Conservation (phyloP, 2,797 vertebrate genomes). For the Semaprochilodus insignis region DNA sequence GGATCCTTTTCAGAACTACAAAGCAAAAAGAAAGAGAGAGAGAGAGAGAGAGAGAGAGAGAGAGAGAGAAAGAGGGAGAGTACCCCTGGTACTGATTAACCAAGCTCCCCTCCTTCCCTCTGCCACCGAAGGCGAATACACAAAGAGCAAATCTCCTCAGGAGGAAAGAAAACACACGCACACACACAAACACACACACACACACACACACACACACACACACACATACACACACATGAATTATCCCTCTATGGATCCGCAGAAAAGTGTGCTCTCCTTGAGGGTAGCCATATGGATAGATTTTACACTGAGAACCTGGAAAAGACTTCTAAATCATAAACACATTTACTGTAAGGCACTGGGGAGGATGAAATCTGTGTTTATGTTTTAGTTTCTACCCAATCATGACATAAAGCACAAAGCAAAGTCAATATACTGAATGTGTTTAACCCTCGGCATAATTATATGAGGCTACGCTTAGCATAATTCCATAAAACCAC, state of each 20-base stretch:
- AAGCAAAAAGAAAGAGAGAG: conserved; percentile 30
- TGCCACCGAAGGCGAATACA: conserved; percentile 35
- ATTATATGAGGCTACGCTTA: background rate
- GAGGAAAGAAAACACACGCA: conserved; percentile 26
- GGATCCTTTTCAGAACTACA: conserved; percentile 57
- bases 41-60: background rate
- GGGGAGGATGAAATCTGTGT: background rate
- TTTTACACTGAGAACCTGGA: conserved; percentile 15
- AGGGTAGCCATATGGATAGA: conserved; percentile 46
- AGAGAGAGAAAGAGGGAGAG: conserved; percentile 11
- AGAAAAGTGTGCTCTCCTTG: conserved; percentile 28
- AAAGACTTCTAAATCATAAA: background rate
- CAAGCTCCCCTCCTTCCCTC: conserved; percentile 38
- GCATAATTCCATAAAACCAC: background rate
- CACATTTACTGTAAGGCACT: conserved; percentile 18
- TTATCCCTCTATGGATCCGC: conserved; percentile 36
- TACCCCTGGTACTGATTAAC: conserved; percentile 59
- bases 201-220: conserved; percentile 25
- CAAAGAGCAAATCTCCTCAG: conserved; percentile 28
- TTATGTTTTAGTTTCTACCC: background rate
- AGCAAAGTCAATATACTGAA: background rate
- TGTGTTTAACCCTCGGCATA: background rate
- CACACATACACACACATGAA: conserved; percentile 31
- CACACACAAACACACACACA: conserved; percentile 23
- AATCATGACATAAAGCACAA: background rate